Conservation (phyloP, 2,113 vertebrate species). For the Ondatra zibethicus region DNA sequence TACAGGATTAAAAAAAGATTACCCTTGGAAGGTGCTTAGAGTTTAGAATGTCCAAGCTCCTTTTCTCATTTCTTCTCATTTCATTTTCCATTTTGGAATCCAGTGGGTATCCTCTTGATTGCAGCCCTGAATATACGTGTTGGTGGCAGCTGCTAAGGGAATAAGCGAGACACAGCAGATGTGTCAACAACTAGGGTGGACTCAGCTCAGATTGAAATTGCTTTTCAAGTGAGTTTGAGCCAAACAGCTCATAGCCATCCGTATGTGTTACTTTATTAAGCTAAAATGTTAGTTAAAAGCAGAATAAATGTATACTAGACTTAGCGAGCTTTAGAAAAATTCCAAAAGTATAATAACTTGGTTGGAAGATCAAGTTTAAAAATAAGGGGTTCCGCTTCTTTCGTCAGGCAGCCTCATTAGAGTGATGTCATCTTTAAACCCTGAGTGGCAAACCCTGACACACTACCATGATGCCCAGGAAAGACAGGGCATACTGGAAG, state of each 20-base stretch:
- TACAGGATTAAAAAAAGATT: neutral
- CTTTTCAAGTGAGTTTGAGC: conserved; percentile 51
- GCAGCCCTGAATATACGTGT: neutral
- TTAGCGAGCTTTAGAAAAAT: neutral
- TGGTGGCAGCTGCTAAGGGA: conserved; percentile 41
- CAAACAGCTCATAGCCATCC: conserved; percentile 48
- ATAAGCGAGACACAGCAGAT: conserved; percentile 63
- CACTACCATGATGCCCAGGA: no score
- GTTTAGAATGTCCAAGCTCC: neutral
- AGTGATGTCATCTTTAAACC: neutral
- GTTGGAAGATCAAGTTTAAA: conserved; percentile 1
- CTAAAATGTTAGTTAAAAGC: neutral
- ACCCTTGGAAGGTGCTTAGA: neutral
- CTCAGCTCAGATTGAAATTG: conserved; percentile 67
- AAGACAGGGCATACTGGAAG: neutral
- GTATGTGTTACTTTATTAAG: neutral
- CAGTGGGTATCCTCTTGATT: neutral
- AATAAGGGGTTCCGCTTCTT: neutral
- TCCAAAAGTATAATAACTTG: neutral
- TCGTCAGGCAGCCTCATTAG: neutral
- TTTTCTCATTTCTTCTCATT: neutral
- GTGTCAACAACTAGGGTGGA: conserved; percentile 73
- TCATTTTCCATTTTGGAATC: neutral
- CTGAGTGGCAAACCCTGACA: neutral
- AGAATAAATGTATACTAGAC: neutral